Evolutionary conservation across 2,113 vertebrate genomes (phyloP).

Genomic region (Tragelaphus strepsiceros): DNA sequence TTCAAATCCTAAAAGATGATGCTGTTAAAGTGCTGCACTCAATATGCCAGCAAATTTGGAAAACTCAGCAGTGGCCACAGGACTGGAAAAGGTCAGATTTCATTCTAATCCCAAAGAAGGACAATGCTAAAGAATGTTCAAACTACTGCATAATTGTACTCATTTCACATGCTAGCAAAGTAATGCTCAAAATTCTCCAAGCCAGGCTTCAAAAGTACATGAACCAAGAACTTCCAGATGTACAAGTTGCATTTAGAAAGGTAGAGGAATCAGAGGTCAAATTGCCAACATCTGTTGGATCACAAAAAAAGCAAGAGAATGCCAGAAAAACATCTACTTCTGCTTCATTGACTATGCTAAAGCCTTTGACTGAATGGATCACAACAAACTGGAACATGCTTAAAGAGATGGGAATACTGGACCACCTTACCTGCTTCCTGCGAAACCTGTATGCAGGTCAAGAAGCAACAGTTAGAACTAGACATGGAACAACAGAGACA

Average conservation of each 20-base stretch:
- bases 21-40: not conserved
- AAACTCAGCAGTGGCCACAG: not conserved
- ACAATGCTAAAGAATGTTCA: not conserved
- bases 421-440: not conserved
- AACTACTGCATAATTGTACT: not conserved
- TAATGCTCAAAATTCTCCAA: not conserved
- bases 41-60: not conserved
- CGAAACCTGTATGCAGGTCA: not conserved
- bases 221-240: not conserved
- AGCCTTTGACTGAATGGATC: not conserved
- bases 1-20: not conserved
- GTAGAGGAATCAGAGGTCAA: not conserved
- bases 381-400: not conserved
- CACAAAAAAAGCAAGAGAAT: not conserved
- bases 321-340: not conserved
- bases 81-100: not conserved
- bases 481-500: not conserved
- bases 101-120: not conserved
- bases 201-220: not conserved
- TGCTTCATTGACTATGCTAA: not conserved
- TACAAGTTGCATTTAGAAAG: not conserved
- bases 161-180: not conserved
- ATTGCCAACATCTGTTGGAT: accelerated
- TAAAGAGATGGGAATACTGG: not conserved
- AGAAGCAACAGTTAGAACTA: not conserved